phyloP scores from a whole-genome alignment of 2,113 vertebrate species.

The Mesembrinibis cayennensis region DNA sequence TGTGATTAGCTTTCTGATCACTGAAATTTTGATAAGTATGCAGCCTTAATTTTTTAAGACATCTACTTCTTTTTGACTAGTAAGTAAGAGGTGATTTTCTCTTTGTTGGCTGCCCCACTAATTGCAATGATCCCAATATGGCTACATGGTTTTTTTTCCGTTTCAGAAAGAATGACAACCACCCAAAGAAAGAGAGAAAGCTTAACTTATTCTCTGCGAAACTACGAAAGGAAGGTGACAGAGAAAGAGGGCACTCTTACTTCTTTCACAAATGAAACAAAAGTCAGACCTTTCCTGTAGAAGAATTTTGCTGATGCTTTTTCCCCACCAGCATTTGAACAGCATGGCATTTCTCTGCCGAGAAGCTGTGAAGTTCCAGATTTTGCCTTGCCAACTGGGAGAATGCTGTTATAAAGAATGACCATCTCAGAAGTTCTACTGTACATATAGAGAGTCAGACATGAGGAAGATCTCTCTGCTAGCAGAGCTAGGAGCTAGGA shows the following conservation, averaged over 20 bases:
- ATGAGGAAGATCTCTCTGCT: not conserved
- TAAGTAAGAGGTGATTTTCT: not conserved
- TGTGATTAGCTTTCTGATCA: not conserved
- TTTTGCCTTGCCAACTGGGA: not conserved
- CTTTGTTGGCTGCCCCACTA: not conserved
- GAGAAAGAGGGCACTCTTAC: not conserved
- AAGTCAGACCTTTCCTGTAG: not conserved
- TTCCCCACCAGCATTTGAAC: not conserved
- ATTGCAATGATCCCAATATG: not conserved
- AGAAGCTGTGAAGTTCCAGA: not conserved
- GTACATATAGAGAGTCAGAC: not conserved
- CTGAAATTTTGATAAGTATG: not conserved
- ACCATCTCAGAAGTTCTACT: not conserved
- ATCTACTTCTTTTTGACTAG: not conserved
- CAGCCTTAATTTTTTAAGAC: not conserved
- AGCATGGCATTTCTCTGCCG: not conserved
- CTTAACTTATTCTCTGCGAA: not conserved
- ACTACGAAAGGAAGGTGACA: not conserved
- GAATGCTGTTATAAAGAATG: not conserved
- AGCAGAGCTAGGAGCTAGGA: not conserved
- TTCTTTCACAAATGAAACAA: not conserved
- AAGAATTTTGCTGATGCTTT: not conserved
- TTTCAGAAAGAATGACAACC: not conserved
- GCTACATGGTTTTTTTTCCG: fast-evolving
- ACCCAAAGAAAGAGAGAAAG: not conserved